Evolutionary conservation across 2,797 vertebrate species (phyloP), one percentile per base, ranked within the genome.

Genomic region (Enteromius mattozi): DNA sequence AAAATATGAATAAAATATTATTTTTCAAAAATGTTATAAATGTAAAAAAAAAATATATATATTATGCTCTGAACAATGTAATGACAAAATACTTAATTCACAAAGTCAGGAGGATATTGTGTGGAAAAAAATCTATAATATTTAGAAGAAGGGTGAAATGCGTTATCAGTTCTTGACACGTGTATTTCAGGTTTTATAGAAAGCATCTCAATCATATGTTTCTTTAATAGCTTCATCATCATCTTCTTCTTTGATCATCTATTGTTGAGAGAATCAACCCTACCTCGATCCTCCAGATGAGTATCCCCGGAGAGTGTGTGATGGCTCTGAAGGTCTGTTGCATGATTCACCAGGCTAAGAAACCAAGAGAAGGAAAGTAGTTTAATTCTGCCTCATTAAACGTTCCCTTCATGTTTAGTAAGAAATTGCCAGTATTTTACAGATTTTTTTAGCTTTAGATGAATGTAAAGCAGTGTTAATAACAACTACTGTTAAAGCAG

Each of bases 251-350:
- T 21, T 27, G n/a, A 69, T 7, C 13, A n/a, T 30, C 33, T 8
- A 6, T 21, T 68, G 65, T 4, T 21, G 17, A n/a, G 42, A 56
- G 4, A 37, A 10, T 17, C 19, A 16, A 40, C 47, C 9, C 30
- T 89, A 97, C 97, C 96, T 98, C 97, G 59, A 97, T 91, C 87
- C 97, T 95, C 97, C 97, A 98, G 86, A 97, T 95, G 86, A 96
- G 91, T 81, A 96, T 90, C 78, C 97, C 97, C 0, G 96, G 88
- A 21, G 75, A 94, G 17, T 95, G 92, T 86, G 93, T 96, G 74
- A 97, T 94, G n/a, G 95, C 95, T 91, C 90, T 94, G 91, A 98
- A 98, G 24, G 96, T 94, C 2, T 94, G 85, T 87, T 97, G 95
- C 97, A 98, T 98, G 88, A 76, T 92, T 89, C 16, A 21, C 16